A percentile compares a stretch with the other conserved stretches of the same genome.
Conservation (phyloP, 1,140 invertebrate species). For the Ceratina australensis region DNA sequence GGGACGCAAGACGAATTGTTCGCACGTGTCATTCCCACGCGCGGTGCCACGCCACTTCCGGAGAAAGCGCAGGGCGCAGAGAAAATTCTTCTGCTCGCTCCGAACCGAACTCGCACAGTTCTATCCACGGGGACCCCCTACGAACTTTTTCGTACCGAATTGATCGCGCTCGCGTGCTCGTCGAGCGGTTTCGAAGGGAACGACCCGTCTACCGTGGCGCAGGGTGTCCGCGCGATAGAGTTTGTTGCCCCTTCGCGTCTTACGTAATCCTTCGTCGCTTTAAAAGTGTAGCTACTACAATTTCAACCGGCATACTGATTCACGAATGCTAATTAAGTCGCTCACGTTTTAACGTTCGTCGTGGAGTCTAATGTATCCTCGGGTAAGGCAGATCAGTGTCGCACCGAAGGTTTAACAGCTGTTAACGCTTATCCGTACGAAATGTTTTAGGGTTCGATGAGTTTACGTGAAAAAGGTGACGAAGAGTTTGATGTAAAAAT, state of each 20-base stretch:
- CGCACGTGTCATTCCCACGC: constrained; percentile 27
- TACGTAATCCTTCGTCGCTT: constrained; percentile 26
- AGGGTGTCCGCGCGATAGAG: constrained; percentile 3
- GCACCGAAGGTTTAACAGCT: neutral
- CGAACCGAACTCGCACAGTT: neutral
- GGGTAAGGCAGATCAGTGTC: constrained; percentile 19
- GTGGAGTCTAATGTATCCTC: neutral
- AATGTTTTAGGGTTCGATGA: too few relatives aligned
- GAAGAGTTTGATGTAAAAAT: too few relatives aligned
- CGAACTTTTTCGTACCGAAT: neutral
- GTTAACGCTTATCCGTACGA: too few relatives aligned
- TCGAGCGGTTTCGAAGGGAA: too few relatives aligned
- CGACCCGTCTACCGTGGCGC: neutral
- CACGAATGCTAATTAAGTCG: constrained; percentile 15
- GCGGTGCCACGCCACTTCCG: constrained; percentile 29
- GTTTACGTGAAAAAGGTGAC: too few relatives aligned
- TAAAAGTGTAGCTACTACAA: constrained; percentile 19
- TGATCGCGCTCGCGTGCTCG: too few relatives aligned
- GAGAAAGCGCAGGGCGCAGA: constrained; percentile 40
- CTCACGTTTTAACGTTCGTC: neutral
- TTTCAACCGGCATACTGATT: constrained; percentile 3
- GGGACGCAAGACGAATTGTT: constrained; percentile 19
- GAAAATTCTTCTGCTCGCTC: constrained; percentile 2
- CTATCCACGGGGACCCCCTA: neutral
- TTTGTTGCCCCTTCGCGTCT: constrained; percentile 28